These are phyloP conservation scores for Notechis scutatus DNA, from an alignment of 2,113 vertebrate genomes.

Conservation along the genomic window DNA sequence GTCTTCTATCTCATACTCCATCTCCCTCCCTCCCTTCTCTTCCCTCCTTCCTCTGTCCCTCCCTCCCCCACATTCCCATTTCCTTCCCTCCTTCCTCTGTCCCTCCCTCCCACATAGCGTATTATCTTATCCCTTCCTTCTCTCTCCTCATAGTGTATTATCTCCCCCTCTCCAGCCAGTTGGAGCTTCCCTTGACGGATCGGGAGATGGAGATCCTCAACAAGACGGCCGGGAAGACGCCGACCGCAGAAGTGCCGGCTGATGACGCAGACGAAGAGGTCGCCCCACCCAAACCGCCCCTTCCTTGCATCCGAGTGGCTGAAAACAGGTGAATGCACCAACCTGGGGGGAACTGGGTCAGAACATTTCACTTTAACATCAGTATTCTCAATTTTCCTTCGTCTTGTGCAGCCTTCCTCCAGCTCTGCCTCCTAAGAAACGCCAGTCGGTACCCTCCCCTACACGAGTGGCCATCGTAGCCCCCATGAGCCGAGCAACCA, in stretches of 20 bases:
- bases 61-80: no score
- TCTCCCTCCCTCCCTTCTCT: no score
- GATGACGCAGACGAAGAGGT: conserved; percentile 80
- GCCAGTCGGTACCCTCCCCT: conserved; percentile 90
- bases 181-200: conserved; percentile 82
- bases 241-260: conserved; percentile 72
- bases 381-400: no score
- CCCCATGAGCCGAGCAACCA: conserved; percentile 89
- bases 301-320: conserved; percentile 90
- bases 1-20: no score
- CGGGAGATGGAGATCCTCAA: conserved; percentile 85
- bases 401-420: conserved; percentile 81
- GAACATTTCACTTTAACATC: no score
- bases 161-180: conserved; percentile 62
- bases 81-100: no score
- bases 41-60: no score
- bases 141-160: no score
- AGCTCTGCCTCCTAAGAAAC: conserved; percentile 92
- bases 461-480: conserved; percentile 93
- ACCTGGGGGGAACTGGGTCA: no score
- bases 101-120: no score
- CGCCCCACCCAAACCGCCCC: conserved; percentile 93
- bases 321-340: conserved; percentile 81
- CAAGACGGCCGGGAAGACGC: conserved; percentile 72
- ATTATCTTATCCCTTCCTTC: no score